Conservation (phyloP, 2,888 invertebrate species). For the Achlya flavicornis region DNA sequence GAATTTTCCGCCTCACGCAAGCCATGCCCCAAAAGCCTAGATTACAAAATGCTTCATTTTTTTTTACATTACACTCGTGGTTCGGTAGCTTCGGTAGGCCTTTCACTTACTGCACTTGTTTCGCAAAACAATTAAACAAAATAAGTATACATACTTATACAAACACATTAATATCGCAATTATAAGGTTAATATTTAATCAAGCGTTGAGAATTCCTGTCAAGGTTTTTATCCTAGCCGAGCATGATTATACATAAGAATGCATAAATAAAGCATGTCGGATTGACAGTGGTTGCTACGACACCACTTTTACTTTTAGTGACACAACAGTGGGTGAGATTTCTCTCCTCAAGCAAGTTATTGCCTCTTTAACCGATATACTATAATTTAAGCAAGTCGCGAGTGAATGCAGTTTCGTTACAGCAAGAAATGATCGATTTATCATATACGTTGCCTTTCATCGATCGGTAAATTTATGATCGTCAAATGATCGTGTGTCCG, state of each 20-base stretch:
- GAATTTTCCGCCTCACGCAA: background rate
- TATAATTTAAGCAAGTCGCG: slow-evolving; percentile 6
- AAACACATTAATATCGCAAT: slow-evolving; percentile 7
- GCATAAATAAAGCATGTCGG: slow-evolving; percentile 35
- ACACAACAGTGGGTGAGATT: slow-evolving; percentile 61
- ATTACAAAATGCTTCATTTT: slow-evolving; percentile 5
- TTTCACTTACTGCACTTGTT: slow-evolving; percentile 6
- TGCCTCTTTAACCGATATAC: slow-evolving; percentile 15
- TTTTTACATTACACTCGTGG: background rate
- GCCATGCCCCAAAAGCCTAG: slow-evolving; percentile 7
- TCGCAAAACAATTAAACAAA: background rate
- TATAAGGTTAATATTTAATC: slow-evolving; percentile 8
- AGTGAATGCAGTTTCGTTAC: background rate
- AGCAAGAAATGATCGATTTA: background rate
- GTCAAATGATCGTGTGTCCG: background rate
- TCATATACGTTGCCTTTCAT: background rate
- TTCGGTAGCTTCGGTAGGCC: background rate
- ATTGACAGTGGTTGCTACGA: slow-evolving; percentile 18
- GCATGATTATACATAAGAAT: slow-evolving; percentile 29
- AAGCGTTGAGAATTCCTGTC: slow-evolving; percentile 7
- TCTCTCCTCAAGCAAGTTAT: slow-evolving; percentile 53
- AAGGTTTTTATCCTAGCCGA: slow-evolving; percentile 25
- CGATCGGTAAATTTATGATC: too few relatives aligned
- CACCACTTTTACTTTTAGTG: slow-evolving; percentile 72
- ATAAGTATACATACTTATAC: background rate